These are phyloP conservation scores for Symphodus melops DNA, from an alignment of 2,113 vertebrate genomes.

Conservation along the genomic window DNA sequence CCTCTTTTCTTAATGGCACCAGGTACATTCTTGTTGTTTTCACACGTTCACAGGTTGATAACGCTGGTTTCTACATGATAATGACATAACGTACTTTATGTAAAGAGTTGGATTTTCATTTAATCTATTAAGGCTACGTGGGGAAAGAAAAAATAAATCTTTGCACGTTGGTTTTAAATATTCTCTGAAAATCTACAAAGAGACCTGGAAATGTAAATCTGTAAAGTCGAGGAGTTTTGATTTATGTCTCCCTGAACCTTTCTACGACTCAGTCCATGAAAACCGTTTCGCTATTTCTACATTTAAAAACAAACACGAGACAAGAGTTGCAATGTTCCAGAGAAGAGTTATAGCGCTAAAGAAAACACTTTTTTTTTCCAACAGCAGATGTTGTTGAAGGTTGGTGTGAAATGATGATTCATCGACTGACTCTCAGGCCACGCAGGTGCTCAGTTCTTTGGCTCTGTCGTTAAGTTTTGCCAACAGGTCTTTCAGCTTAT, in stretches of 20 bases:
- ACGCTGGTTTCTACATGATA: too few relatives aligned
- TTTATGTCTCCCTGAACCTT: neutral
- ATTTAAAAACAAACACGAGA: neutral
- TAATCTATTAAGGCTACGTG: neutral
- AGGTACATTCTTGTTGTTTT: too few relatives aligned
- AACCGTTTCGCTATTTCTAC: too few relatives aligned
- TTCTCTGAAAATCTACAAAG: neutral
- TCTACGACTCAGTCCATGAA: too few relatives aligned
- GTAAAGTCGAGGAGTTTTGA: neutral
- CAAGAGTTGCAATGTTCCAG: neutral
- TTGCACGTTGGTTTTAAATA: neutral
- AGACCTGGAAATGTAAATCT: neutral
- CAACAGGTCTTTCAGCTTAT: constrained; percentile 77
- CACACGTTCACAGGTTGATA: too few relatives aligned
- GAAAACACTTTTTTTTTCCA: neutral
- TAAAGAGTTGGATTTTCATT: neutral
- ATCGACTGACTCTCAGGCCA: constrained; percentile 34
- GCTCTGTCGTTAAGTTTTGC: constrained; percentile 78
- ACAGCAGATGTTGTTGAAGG: neutral
- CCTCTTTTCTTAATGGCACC: too few relatives aligned
- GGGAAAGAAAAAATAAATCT: neutral
- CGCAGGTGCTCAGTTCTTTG: constrained; percentile 62
- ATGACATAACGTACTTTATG: too few relatives aligned
- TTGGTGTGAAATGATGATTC: neutral
- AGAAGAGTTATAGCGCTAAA: neutral